These are phyloP conservation scores for Montipora efflorescens DNA, from an alignment of 64 coral and sea anemone genomes.

Conservation along the genomic window DNA sequence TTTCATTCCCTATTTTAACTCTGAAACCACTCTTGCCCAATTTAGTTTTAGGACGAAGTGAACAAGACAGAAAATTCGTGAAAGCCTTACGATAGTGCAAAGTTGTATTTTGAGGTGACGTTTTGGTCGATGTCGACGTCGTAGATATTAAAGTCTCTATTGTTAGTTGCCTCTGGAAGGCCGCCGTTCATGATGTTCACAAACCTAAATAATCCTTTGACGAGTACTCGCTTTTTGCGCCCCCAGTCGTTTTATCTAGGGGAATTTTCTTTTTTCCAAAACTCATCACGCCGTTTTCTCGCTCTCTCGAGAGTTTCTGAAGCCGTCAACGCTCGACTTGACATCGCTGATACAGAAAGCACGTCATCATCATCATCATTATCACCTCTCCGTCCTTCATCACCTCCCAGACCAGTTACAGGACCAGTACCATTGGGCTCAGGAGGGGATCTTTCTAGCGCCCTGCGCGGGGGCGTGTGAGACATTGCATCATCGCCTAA, in stretches of 20 bases:
- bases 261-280: conserved; percentile 65
- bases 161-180: too few species aligned
- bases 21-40: too few species aligned
- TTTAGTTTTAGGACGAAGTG: too few species aligned
- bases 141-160: too few species aligned
- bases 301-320: conserved; percentile 86
- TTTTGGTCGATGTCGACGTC: too few species aligned
- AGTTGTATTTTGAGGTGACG: too few species aligned
- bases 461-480: conserved; percentile 9
- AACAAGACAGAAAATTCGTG: too few species aligned
- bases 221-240: too few species aligned
- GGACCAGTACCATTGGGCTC: neutral
- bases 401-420: conserved; percentile 45
- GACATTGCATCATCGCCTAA: conserved; percentile 9
- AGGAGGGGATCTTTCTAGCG: neutral
- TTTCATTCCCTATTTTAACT: too few species aligned
- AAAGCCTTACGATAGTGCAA: too few species aligned
- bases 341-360: conserved; percentile 86
- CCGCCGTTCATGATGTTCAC: too few species aligned
- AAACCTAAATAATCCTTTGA: too few species aligned
- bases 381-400: conserved; percentile 56
- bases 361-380: conserved; percentile 87
- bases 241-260: neutral
- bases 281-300: conserved; percentile 83
- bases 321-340: conserved; percentile 79